phyloP scores from a whole-genome alignment of 1,140 invertebrate genomes.

The Calliphora vicina region DNA sequence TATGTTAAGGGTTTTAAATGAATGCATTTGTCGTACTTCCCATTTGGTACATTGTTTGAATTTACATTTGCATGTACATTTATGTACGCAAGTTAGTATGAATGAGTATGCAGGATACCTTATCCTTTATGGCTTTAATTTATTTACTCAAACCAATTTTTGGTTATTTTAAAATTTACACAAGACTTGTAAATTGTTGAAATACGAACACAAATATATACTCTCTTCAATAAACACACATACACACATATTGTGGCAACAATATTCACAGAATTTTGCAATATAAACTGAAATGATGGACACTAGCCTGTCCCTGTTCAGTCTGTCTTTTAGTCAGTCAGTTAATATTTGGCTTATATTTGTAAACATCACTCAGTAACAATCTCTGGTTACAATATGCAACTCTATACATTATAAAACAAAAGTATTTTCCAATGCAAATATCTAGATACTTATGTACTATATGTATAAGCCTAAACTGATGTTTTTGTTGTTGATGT shows the following conservation, averaged over 20 bases:
- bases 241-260: neutral
- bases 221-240: neutral
- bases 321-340: neutral
- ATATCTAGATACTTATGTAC: neutral
- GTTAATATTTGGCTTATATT: conserved; percentile 9
- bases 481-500: neutral
- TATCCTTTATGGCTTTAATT: conserved; percentile 5
- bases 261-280: neutral
- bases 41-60: neutral
- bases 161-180: conserved; percentile 1
- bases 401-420: too few species aligned
- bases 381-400: neutral
- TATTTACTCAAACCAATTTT: neutral
- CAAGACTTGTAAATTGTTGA: conserved; percentile 3
- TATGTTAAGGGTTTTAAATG: neutral
- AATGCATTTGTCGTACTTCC: neutral
- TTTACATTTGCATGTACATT: neutral
- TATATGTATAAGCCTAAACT: neutral
- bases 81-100: neutral
- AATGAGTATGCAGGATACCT: neutral
- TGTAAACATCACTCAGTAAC: neutral
- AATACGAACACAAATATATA: neutral
- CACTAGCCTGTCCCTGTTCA: neutral
- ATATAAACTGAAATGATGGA: neutral
- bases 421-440: too few species aligned